Conservation (phyloP, 1,140 invertebrate species). For the Brachionus paranguensis region DNA sequence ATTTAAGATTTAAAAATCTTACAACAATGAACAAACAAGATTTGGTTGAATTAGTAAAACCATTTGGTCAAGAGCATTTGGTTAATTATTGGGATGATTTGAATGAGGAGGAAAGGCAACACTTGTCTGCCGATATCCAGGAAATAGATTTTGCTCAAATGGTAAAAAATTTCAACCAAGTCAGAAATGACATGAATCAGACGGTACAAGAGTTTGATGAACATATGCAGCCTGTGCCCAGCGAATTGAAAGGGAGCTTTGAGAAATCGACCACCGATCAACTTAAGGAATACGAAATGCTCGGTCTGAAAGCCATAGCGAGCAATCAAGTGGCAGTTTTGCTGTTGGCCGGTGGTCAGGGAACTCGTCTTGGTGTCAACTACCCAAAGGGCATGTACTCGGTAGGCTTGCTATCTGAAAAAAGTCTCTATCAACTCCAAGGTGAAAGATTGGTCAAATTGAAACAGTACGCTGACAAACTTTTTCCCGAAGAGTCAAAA, state of each 20-base stretch:
- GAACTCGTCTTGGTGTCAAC: slow-evolving; percentile 82
- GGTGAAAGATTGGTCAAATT: slow-evolving; percentile 79
- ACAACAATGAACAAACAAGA: slow-evolving; percentile 19
- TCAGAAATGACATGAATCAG: background rate
- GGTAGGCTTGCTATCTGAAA: slow-evolving; percentile 78
- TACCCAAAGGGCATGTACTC: slow-evolving; percentile 97
- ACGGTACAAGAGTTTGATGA: background rate
- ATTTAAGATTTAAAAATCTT: background rate
- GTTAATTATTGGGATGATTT: slow-evolving; percentile 26
- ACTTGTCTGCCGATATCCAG: background rate
- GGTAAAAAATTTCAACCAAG: background rate
- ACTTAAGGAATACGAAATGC: slow-evolving; percentile 13
- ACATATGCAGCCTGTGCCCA: slow-evolving; percentile 28
- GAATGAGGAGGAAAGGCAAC: background rate
- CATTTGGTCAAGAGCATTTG: slow-evolving; percentile 32
- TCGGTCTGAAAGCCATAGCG: slow-evolving; percentile 67
- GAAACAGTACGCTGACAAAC: slow-evolving; percentile 62
- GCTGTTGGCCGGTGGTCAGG: slow-evolving; percentile 71
- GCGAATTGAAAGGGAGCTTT: background rate
- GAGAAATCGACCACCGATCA: background rate
- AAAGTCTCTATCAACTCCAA: slow-evolving; percentile 89
- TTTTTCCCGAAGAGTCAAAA: background rate
- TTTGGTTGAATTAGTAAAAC: background rate
- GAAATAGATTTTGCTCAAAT: slow-evolving; percentile 7
- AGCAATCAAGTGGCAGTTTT: slow-evolving; percentile 77